Percentiles rank a stretch among this genome's conserved stretches.
Conservation (phyloP, 2,888 invertebrate genomes). For the Antheraea yamamai region DNA sequence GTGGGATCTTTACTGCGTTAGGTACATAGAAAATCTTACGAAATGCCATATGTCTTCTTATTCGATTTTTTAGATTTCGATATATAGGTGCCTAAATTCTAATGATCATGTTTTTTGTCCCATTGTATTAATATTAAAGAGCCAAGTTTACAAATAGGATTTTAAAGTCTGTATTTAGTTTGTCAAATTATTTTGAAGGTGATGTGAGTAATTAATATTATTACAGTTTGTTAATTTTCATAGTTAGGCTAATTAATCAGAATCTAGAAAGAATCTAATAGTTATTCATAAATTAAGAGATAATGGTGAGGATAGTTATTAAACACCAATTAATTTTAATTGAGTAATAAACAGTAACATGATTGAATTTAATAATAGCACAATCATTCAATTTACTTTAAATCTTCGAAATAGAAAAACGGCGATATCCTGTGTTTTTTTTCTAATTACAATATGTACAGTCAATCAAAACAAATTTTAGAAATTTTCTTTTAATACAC, state of each 20-base stretch:
- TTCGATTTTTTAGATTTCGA: neutral
- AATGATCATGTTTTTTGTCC: neutral
- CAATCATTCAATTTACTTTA: neutral
- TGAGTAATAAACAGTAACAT: neutral
- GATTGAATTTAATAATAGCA: neutral
- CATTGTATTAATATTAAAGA: neutral
- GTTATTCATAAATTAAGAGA: no score
- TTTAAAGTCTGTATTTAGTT: neutral
- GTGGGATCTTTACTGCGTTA: no score
- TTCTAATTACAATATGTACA: neutral
- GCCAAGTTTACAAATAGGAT: neutral
- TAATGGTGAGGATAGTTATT: no score
- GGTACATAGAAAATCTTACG: no score
- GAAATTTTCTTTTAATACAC: neutral
- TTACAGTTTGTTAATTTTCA: no score
- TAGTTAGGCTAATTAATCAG: no score
- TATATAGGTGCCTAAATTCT: neutral
- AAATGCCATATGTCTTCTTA: neutral
- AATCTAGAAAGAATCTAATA: no score
- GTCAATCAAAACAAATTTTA: neutral
- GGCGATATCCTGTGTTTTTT: neutral
- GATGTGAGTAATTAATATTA: no score
- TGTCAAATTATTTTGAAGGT: neutral
- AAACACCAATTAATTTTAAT: no score
- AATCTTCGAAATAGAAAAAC: neutral